Evolutionary conservation across 2,888 invertebrate species (phyloP).

Genomic region (Agriopis marginaria): DNA sequence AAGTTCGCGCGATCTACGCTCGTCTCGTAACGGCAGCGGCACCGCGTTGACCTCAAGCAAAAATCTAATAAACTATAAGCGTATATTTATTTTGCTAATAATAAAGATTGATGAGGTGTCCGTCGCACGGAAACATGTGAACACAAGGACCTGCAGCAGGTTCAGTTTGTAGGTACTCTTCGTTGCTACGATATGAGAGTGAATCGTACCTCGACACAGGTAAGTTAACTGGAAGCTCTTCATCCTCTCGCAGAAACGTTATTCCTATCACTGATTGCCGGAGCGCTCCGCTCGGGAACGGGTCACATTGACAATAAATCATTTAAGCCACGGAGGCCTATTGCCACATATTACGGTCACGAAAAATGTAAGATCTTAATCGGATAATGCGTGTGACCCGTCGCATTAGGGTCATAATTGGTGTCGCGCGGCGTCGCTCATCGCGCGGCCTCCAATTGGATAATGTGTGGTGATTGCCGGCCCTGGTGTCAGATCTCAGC

Average conservation of each 20-base stretch:
- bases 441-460: slow-evolving; percentile 56
- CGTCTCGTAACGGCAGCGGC: slow-evolving; percentile 32
- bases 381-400: slow-evolving; percentile 43
- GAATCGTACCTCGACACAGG: too few species aligned
- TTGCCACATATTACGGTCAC: slow-evolving; percentile 30
- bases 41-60: slow-evolving; percentile 11
- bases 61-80: slow-evolving; percentile 1
- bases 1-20: slow-evolving; percentile 29
- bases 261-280: not conserved
- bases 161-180: too few species aligned
- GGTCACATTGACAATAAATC: slow-evolving; percentile 21
- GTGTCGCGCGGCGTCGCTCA: slow-evolving; percentile 46
- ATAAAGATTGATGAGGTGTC: slow-evolving; percentile 6
- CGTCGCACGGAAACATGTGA: not conserved
- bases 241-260: not conserved
- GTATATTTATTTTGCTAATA: slow-evolving; percentile 14
- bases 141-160: too few species aligned
- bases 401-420: slow-evolving; percentile 63
- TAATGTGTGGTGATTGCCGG: slow-evolving; percentile 62
- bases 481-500: slow-evolving; percentile 59
- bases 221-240: not conserved
- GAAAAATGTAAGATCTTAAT: slow-evolving; percentile 39
- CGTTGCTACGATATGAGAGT: too few species aligned
- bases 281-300: not conserved
- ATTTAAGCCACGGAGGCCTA: slow-evolving; percentile 22